These are phyloP conservation scores for Lagopus leucura DNA, from an alignment of 2,113 vertebrate genomes.

Conservation along the genomic window DNA sequence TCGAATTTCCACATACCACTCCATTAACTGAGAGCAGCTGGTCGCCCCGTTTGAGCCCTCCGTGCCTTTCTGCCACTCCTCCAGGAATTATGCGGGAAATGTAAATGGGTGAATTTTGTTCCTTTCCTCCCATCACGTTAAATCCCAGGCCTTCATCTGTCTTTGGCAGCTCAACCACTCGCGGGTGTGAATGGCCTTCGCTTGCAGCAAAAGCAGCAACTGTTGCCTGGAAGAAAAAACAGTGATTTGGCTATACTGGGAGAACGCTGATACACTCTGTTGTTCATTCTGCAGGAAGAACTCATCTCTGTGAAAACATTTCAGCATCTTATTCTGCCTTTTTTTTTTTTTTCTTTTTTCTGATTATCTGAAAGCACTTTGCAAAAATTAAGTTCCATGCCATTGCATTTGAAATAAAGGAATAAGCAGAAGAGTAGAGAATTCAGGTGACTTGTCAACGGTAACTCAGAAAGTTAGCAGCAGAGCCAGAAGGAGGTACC, in stretches of 20 bases:
- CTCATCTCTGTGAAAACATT: not conserved
- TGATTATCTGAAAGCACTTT: not conserved
- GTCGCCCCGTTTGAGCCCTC: slow-evolving; percentile 97
- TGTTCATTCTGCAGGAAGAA: slow-evolving; percentile 27
- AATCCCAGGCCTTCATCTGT: slow-evolving; percentile 99
- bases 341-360: not conserved
- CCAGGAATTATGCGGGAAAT: slow-evolving; percentile 99
- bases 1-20: slow-evolving; percentile 86
- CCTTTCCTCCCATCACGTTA: slow-evolving; percentile 99
- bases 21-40: slow-evolving; percentile 98
- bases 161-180: slow-evolving; percentile 97
- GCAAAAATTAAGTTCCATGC: not conserved
- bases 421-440: slow-evolving; percentile 12
- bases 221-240: slow-evolving; percentile 87
- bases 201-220: slow-evolving; percentile 98
- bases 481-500: not conserved
- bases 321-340: not conserved
- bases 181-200: slow-evolving; percentile 96
- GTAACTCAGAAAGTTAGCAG: not conserved
- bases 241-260: slow-evolving; percentile 36
- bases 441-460: not conserved
- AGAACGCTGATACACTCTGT: not conserved
- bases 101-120: slow-evolving; percentile 99
- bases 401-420: slow-evolving; percentile 22
- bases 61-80: slow-evolving; percentile 95